Evolutionary conservation across 2,113 vertebrate species (phyloP).

Genomic region (Thomomys bottae): DNA sequence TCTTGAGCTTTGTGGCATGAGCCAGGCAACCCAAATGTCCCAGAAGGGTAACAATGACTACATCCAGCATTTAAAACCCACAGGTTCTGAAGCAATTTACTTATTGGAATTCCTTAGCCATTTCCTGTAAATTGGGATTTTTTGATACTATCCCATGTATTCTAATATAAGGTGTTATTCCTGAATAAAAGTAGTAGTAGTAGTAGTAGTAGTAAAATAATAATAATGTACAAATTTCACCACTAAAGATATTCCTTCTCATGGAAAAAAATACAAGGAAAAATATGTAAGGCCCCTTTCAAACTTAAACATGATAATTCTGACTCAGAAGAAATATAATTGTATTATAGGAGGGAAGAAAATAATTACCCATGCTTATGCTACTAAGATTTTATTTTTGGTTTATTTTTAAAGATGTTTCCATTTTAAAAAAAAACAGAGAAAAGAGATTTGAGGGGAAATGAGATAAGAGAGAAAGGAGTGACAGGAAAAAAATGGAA

Average conservation of each 20-base stretch:
- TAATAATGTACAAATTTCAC: background rate
- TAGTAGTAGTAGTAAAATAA: background rate
- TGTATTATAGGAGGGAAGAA: background rate
- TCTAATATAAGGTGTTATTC: background rate
- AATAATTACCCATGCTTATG: background rate
- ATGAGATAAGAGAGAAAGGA: background rate
- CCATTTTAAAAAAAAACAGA: constrained; percentile 8
- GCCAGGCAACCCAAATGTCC: background rate
- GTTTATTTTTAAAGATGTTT: background rate
- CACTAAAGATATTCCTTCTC: background rate
- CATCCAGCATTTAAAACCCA: background rate
- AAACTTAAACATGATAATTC: background rate
- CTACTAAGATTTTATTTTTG: background rate
- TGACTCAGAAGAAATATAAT: constrained; percentile 8
- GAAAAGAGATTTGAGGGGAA: background rate
- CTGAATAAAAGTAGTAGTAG: background rate
- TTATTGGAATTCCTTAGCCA: background rate
- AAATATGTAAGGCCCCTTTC: background rate
- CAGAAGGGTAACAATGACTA: background rate
- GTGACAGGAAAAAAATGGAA: background rate
- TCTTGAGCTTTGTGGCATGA: background rate
- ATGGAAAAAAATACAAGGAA: background rate
- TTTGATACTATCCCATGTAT: background rate
- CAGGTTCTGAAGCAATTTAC: background rate
- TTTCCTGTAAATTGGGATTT: background rate